phyloP scores from a whole-genome alignment of 64 coral and sea anemone species.

The Orbicella faveolata region DNA sequence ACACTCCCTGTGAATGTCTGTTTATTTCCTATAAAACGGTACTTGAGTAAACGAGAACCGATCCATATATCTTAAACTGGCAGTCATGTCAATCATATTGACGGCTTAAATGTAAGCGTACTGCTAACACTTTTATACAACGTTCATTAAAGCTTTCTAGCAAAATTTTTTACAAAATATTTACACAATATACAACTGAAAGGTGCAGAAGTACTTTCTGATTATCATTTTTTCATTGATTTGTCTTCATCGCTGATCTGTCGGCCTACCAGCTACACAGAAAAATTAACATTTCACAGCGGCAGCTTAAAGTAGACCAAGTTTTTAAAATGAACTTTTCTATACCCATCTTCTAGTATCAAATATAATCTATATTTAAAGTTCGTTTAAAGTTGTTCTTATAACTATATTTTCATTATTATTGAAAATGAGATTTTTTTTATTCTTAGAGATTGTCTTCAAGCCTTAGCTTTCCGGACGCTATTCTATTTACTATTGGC shows the following conservation, averaged over 20 bases:
- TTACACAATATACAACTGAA: conserved; percentile 40
- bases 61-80: conserved; percentile 22
- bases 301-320: neutral
- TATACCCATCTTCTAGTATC: conserved; percentile 4
- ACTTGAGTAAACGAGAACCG: conserved; percentile 20
- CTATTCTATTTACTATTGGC: neutral
- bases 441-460: neutral
- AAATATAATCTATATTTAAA: conserved; percentile 24
- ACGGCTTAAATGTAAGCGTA: conserved; percentile 33
- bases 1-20: neutral
- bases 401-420: neutral
- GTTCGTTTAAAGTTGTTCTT: neutral
- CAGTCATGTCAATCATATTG: conserved; percentile 12
- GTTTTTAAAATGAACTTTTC: conserved; percentile 7
- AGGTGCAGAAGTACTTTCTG: conserved; percentile 16
- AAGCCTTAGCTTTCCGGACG: neutral
- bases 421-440: neutral
- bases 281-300: conserved; percentile 13
- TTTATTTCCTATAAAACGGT: conserved; percentile 54
- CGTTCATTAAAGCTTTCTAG: conserved; percentile 26
- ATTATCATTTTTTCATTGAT: conserved; percentile 33
- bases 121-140: neutral
- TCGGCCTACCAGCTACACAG: neutral
- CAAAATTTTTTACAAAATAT: conserved; percentile 47
- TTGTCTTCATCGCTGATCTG: neutral